Percentiles rank a stretch among this genome's conserved stretches.
Conservation (phyloP, 2,888 invertebrate genomes). For the Chloromyia formosa region DNA sequence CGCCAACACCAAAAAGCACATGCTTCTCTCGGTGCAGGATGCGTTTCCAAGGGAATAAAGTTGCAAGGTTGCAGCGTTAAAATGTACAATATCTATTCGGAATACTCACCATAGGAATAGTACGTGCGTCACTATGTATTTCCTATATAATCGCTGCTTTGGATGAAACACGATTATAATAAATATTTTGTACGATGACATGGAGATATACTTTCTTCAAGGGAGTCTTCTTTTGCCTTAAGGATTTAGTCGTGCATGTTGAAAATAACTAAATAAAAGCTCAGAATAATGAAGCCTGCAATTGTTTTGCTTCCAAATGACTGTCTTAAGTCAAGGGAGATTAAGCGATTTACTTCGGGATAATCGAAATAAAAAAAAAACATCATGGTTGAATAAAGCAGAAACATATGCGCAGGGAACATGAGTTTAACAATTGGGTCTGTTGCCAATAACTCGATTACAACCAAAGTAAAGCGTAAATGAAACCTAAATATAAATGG, state of each 20-base stretch:
- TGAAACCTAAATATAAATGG: too few relatives aligned
- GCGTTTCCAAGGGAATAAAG: conserved; percentile 33
- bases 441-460: too few relatives aligned
- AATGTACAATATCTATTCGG: conserved; percentile 15
- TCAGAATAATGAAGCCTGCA: conserved; percentile 31
- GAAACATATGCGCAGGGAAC: too few relatives aligned
- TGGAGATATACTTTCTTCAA: conserved; percentile 26
- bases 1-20: not conserved
- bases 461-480: too few relatives aligned
- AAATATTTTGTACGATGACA: conserved; percentile 38
- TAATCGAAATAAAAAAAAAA: too few relatives aligned
- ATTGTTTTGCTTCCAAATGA: conserved; percentile 6
- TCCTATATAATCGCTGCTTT: conserved; percentile 32
- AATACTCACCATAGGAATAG: conserved; percentile 15
- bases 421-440: too few relatives aligned
- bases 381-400: too few relatives aligned
- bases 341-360: conserved; percentile 1
- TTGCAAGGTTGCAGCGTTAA: too few relatives aligned
- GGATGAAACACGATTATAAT: conserved; percentile 39
- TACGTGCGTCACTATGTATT: conserved; percentile 33
- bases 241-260: conserved; percentile 28
- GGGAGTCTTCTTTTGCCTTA: conserved; percentile 12
- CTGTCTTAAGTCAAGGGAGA: conserved; percentile 9
- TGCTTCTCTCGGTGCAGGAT: conserved; percentile 17
- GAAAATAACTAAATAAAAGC: conserved; percentile 33